phyloP scores from a whole-genome alignment of 2,888 invertebrate genomes.

The Aphodius granarius region DNA sequence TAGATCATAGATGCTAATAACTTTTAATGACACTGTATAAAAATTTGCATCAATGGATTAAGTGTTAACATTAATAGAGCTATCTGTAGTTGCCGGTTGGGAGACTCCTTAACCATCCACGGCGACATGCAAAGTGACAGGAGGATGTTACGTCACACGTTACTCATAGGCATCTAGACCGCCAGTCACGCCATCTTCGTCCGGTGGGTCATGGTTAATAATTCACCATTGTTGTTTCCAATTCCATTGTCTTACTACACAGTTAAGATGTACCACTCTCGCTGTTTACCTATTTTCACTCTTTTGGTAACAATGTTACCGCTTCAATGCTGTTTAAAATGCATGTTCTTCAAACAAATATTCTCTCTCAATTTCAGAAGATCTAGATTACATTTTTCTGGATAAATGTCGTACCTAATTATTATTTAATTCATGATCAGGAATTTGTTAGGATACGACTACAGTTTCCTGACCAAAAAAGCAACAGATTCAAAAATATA shows the following conservation, averaged over 20 bases:
- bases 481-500: too few relatives aligned
- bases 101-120: conserved; percentile 1
- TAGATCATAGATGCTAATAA: too few relatives aligned
- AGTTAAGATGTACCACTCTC: neutral
- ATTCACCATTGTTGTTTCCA: conserved; percentile 21
- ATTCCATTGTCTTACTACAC: neutral
- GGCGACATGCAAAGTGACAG: conserved; percentile 29
- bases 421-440: too few relatives aligned
- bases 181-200: conserved; percentile 35
- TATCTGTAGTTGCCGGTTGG: neutral
- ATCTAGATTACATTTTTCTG: too few relatives aligned
- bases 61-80: neutral
- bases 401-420: too few relatives aligned
- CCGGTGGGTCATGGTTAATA: conserved; percentile 34
- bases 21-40: too few relatives aligned
- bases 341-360: neutral
- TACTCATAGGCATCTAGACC: conserved; percentile 28
- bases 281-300: neutral
- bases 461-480: too few relatives aligned
- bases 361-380: too few relatives aligned
- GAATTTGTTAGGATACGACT: too few relatives aligned
- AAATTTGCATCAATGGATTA: neutral
- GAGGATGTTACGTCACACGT: conserved; percentile 31
- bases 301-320: neutral
- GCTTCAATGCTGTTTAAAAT: too few relatives aligned